phyloP scores from a whole-genome alignment of 2,113 vertebrate genomes.

The Phylloscopus trochiloides region DNA sequence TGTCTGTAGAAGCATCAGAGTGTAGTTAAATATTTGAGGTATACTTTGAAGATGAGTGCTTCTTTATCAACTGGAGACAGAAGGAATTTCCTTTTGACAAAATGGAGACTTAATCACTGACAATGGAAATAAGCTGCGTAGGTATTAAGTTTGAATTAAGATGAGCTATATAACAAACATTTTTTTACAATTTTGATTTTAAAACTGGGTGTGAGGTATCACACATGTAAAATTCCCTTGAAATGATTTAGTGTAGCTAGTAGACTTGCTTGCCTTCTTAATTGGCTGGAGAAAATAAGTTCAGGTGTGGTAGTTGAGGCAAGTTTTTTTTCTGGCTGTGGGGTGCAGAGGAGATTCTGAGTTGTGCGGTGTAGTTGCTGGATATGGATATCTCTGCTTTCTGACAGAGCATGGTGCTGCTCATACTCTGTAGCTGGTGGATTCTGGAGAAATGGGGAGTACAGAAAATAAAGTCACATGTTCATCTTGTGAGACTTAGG shows the following conservation, averaged over 20 bases:
- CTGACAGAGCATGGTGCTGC: neutral
- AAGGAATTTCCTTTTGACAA: slow-evolving; percentile 17
- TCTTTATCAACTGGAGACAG: slow-evolving; percentile 16
- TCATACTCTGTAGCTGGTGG: neutral
- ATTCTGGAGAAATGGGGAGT: neutral
- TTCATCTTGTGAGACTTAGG: neutral
- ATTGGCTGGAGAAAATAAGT: neutral
- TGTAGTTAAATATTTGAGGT: slow-evolving; percentile 6
- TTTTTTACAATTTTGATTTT: neutral
- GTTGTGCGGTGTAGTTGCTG: neutral
- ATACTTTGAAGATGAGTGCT: slow-evolving; percentile 22
- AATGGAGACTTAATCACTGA: neutral
- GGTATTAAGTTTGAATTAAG: neutral
- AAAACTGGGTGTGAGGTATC: neutral
- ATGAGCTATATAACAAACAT: neutral
- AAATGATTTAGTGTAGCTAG: neutral
- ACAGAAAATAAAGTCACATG: fast-evolving
- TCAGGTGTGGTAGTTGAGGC: neutral
- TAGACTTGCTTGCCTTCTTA: neutral
- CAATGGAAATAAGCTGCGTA: neutral
- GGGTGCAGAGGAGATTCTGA: neutral
- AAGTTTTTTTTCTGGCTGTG: neutral
- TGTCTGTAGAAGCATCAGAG: neutral
- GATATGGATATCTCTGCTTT: neutral
- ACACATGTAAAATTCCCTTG: neutral